Evolutionary conservation across 2,113 vertebrate genomes (phyloP).

Genomic region (Corydoras maculifer): DNA sequence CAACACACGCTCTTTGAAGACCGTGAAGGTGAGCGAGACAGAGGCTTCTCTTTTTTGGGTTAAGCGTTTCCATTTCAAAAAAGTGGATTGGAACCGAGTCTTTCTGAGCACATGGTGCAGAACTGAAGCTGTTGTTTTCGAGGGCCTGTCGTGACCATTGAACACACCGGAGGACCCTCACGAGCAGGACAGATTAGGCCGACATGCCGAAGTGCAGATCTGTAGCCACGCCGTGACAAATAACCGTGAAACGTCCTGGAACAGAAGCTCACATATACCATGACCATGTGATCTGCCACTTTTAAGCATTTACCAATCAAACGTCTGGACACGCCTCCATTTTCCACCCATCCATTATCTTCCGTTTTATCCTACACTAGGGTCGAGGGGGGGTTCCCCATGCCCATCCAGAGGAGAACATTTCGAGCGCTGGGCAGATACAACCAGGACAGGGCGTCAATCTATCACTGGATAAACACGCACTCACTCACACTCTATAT

Average conservation of each 20-base stretch:
- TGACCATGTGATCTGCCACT: not conserved
- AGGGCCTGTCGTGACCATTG: not conserved
- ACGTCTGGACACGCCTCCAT: not conserved
- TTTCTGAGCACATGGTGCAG: not conserved
- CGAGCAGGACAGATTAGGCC: not conserved
- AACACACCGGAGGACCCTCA: not conserved
- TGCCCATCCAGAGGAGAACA: no score
- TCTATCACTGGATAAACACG: no score
- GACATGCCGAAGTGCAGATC: not conserved
- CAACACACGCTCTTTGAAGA: not conserved
- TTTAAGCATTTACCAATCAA: not conserved
- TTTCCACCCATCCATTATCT: no score
- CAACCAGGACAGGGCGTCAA: no score
- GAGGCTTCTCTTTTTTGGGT: not conserved
- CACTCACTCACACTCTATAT: no score
- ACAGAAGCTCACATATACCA: not conserved
- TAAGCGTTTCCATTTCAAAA: not conserved
- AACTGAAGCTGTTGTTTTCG: not conserved
- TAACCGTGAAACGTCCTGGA: not conserved
- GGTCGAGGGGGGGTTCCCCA: no score
- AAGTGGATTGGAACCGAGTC: constrained; percentile 19
- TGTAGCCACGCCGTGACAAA: not conserved
- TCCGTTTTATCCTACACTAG: no score
- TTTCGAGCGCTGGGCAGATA: no score
- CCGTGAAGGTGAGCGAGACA: no score